Base-by-base conservation (phyloP, 2,888 invertebrate genomes). In the Tridacna gigas region DNA sequence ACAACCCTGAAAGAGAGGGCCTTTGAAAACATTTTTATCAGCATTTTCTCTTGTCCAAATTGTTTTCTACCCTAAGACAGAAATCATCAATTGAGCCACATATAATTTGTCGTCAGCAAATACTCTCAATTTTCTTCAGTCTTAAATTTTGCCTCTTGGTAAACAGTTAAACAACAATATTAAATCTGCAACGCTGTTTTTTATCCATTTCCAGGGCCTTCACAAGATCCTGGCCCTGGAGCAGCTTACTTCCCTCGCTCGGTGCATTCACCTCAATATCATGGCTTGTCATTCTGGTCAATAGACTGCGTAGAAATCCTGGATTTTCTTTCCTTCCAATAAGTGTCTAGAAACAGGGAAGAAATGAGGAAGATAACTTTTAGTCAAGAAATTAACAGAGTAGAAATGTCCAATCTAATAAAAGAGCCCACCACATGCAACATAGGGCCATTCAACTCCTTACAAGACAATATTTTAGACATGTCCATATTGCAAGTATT, bases 201-300 rank as follows among this genome's bases (percentile, higher is more conserved):
- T 63, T 71, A 48, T 77, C 77, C 81, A 85, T 84, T 77, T 89
- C 90, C 60, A 91, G 90, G 45, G 92, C 92, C 20, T 77, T 75
- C 51, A 91, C 79, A 12, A 92, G 82, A 47, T 91, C 92, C 22
- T 85, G 83, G 9, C 91, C 91, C 48, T 90, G 90, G 20, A 92
- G 88, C 0, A 92, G 88, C 25, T 81, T 74, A 37, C 28, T 67
- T 18, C 80, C 77, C 25, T 77, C 76, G 18, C 77, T 80, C 15
- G 91, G 91, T 15, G 91, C 91, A 69, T 92, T 92, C 28, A 91
- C 92, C 77, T 91, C 92, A 74, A 89, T 90, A 81, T 92, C 91
- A 26, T 88, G 88, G 26, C 88, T 89, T 9, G 90, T 90, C 74
- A 92, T 79, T n/a, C 82, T 71, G 2, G 86, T 86, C 67, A 90